Conservation (phyloP, 1,140 invertebrate species). For the Diabrotica virgifera region DNA sequence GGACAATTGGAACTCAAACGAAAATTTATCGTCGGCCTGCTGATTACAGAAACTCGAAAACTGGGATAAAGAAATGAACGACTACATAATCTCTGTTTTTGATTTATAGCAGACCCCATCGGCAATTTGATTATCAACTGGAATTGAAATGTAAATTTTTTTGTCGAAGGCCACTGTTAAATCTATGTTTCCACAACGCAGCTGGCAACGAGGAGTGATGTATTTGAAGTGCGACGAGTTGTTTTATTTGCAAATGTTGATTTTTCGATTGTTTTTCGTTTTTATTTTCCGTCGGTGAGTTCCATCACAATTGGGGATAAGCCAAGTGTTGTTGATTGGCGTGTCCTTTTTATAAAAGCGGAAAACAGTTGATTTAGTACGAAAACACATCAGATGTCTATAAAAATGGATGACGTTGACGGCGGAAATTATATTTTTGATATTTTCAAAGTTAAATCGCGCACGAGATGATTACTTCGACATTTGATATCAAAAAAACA, state of each 20-base stretch:
- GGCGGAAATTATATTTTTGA: too few relatives aligned
- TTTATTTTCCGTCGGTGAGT: neutral
- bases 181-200: neutral
- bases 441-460: too few relatives aligned
- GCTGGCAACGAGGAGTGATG: neutral
- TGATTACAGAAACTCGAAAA: slow-evolving; percentile 16
- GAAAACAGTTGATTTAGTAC: neutral
- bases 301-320: neutral
- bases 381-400: neutral
- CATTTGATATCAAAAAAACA: too few relatives aligned
- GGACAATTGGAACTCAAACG: slow-evolving; percentile 7
- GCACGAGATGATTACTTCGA: too few relatives aligned
- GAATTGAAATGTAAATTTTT: slow-evolving; percentile 13
- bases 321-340: slow-evolving; percentile 1
- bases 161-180: neutral
- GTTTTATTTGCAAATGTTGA: slow-evolving; percentile 3
- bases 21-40: slow-evolving; percentile 17
- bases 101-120: slow-evolving; percentile 5
- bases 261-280: slow-evolving; percentile 3
- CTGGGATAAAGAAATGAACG: slow-evolving; percentile 17
- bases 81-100: slow-evolving; percentile 10
- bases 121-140: slow-evolving; percentile 14
- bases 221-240: slow-evolving; percentile 2
- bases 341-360: slow-evolving; percentile 2
- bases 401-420: too few relatives aligned